Conservation (phyloP, 2,797 vertebrate species). For the Anguilla anguilla region DNA sequence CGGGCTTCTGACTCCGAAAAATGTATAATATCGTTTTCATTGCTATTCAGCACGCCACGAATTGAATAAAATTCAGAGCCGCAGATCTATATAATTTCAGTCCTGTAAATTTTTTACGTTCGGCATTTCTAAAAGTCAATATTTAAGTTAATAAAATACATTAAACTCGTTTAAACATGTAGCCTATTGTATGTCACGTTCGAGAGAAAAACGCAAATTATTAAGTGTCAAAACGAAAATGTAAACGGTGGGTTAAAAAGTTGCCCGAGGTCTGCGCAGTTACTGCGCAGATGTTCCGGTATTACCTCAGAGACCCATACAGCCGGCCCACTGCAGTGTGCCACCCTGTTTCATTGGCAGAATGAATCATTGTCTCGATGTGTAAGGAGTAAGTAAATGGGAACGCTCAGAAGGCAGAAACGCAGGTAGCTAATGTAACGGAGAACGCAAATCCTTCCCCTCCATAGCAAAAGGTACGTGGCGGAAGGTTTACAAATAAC, state of each 20-base stretch:
- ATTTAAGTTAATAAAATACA: neutral
- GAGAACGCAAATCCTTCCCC: neutral
- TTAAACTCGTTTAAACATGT: neutral
- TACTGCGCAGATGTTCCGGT: neutral
- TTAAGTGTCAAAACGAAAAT: neutral
- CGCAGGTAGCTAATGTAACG: neutral
- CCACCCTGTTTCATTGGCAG: conserved; percentile 6
- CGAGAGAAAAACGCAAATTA: neutral
- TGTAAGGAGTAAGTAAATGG: conserved; percentile 8
- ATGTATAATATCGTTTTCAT: neutral
- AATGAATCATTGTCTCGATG: neutral
- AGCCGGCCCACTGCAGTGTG: conserved; percentile 8
- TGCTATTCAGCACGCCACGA: neutral
- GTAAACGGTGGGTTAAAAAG: neutral
- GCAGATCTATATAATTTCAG: neutral
- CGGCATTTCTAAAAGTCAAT: neutral
- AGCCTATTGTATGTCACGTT: neutral
- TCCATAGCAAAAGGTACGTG: neutral
- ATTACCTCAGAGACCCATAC: conserved; percentile 5
- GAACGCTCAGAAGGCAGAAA: neutral
- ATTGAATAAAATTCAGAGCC: neutral
- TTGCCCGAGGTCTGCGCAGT: neutral
- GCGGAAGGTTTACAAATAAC: neutral
- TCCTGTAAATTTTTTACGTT: neutral
- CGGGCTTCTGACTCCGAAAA: neutral